A percentile compares a stretch with the other conserved stretches of the same genome.
Conservation (phyloP, 2,888 invertebrate genomes). For the Pristionchus japonicus region DNA sequence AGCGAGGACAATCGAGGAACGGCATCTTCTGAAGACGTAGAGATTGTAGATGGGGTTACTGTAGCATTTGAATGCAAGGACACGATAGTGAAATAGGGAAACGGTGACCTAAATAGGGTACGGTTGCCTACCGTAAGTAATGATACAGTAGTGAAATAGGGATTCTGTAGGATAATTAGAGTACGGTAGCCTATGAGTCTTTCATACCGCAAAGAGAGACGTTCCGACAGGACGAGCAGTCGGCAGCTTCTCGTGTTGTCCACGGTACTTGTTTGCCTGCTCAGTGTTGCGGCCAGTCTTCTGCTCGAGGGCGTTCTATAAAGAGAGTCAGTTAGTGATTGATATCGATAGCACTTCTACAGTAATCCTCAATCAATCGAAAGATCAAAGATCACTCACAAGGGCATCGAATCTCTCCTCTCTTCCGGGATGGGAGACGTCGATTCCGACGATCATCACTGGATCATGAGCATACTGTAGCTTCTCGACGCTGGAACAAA, state of each 20-base stretch:
- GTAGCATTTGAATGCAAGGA: too few relatives aligned
- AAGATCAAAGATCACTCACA: background rate
- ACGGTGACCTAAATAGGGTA: too few relatives aligned
- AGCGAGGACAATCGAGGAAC: constrained; percentile 44
- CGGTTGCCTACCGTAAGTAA: too few relatives aligned
- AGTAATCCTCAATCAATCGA: background rate
- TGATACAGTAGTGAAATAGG: too few relatives aligned
- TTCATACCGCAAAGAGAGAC: constrained; percentile 3
- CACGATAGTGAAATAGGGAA: too few relatives aligned
- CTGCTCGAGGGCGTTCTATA: background rate
- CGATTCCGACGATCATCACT: constrained; percentile 87
- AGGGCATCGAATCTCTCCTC: constrained; percentile 79
- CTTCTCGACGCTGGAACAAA: constrained; percentile 49
- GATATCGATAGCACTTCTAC: too few relatives aligned
- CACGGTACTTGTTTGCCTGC: constrained; percentile 14
- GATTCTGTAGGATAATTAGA: too few relatives aligned
- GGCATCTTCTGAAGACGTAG: background rate
- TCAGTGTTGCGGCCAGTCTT: background rate
- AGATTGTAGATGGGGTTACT: too few relatives aligned
- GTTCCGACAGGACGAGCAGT: constrained; percentile 8
- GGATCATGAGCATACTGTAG: constrained; percentile 75
- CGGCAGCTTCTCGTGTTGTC: constrained; percentile 20
- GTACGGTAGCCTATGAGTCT: background rate
- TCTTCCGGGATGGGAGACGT: constrained; percentile 91
- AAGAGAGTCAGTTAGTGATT: background rate